Evolutionary conservation across 2,113 vertebrate genomes (phyloP).

Genomic region (Nesospiza acunhae): DNA sequence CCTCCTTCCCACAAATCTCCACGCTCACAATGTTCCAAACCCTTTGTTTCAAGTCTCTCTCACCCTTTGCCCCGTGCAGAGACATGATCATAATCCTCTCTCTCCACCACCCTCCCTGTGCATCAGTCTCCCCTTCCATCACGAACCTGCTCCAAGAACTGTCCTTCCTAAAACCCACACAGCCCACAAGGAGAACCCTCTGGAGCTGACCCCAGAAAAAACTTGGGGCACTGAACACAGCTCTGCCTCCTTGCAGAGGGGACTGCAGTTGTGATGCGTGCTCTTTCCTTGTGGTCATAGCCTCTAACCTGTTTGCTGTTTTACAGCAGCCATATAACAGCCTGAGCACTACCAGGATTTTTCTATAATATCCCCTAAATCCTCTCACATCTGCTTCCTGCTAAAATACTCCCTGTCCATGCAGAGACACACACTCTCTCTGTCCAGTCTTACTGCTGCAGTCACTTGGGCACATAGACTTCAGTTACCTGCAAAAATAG

Average conservation of each 20-base stretch:
- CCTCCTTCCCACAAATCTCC: conserved; percentile 13
- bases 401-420: conserved; percentile 16
- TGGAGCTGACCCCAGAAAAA: not conserved
- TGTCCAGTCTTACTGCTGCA: not conserved
- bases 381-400: conserved; percentile 63
- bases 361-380: conserved; percentile 64
- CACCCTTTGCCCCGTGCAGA: not conserved
- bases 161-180: not conserved
- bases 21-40: conserved; percentile 18
- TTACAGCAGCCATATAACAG: conserved; percentile 22
- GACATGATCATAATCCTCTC: not conserved
- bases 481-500: conserved; percentile 11
- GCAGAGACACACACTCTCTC: not conserved
- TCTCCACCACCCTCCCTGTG: not conserved
- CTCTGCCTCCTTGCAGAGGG: not conserved
- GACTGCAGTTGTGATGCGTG: not conserved
- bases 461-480: conserved; percentile 14
- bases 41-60: conserved; percentile 31
- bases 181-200: not conserved
- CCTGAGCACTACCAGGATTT: conserved; percentile 34
- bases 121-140: not conserved
- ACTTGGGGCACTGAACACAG: not conserved
- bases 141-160: accelerated
- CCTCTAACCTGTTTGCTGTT: conserved; percentile 59
- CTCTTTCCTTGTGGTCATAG: not conserved